phyloP scores from a whole-genome alignment of 2,888 invertebrate genomes.

The Poecilobothrus nobilitatus region DNA sequence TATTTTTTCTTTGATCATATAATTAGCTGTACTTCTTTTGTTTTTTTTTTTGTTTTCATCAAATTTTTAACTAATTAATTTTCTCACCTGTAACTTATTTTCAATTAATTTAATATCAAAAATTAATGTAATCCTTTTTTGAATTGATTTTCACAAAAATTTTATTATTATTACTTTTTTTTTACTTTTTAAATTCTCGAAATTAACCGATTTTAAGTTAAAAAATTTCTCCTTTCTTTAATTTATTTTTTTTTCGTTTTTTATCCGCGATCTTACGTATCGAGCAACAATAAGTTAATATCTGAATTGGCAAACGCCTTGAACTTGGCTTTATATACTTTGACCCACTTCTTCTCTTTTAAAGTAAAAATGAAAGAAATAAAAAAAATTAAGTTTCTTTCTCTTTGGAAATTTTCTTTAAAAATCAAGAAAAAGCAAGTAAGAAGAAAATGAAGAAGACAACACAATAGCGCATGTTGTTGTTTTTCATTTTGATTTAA shows the following conservation, averaged over 20 bases:
- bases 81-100: constrained; percentile 15
- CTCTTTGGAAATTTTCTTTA: neutral
- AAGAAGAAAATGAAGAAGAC: too few relatives aligned
- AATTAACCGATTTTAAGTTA: constrained; percentile 8
- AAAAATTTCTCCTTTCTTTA: constrained; percentile 13
- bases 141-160: neutral
- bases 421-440: neutral
- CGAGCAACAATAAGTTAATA: constrained; percentile 32
- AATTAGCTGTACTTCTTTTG: constrained; percentile 14
- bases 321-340: constrained; percentile 74
- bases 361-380: too few relatives aligned
- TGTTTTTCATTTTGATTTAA: neutral
- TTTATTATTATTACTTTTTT: neutral
- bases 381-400: neutral
- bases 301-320: constrained; percentile 61
- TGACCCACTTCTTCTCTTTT: constrained; percentile 51
- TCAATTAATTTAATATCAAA: constrained; percentile 15
- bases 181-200: neutral
- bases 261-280: constrained; percentile 17
- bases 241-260: neutral
- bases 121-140: constrained; percentile 1
- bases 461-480: too few relatives aligned
- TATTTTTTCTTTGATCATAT: neutral
- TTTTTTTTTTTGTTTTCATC: constrained; percentile 12
- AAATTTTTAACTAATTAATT: constrained; percentile 21